A percentile compares a stretch with the other conserved stretches of the same genome.
These are phyloP conservation scores for Lypha dubia DNA, from an alignment of 2,888 invertebrate species.

Conservation along the genomic window DNA sequence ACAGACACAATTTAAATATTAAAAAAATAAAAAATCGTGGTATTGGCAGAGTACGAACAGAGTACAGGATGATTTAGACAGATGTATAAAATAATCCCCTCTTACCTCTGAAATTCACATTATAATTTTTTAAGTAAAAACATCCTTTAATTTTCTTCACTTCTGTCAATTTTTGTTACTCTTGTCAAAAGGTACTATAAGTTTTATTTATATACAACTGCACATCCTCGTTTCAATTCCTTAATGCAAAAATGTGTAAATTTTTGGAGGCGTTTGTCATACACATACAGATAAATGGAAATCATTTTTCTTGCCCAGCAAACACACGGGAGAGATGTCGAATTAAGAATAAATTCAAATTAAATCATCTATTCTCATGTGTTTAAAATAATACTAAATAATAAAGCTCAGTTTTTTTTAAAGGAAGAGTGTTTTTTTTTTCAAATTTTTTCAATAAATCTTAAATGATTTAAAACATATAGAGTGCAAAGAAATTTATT, in stretches of 20 bases:
- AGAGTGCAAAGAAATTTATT: too few relatives aligned
- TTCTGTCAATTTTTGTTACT: slow-evolving; percentile 13
- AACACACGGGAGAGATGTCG: neutral
- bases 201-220: slow-evolving; percentile 41
- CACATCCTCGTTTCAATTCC: slow-evolving; percentile 46
- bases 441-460: too few relatives aligned
- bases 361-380: neutral
- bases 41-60: slow-evolving; percentile 13
- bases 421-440: too few relatives aligned
- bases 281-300: neutral
- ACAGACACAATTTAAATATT: slow-evolving; percentile 58
- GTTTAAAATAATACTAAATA: too few relatives aligned
- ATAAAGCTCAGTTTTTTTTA: too few relatives aligned
- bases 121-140: slow-evolving; percentile 64
- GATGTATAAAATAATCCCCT: slow-evolving; percentile 35
- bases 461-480: too few relatives aligned
- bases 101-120: slow-evolving; percentile 31
- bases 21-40: slow-evolving; percentile 7
- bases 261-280: slow-evolving; percentile 42
- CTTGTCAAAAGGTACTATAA: slow-evolving; percentile 35
- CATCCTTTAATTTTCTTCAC: slow-evolving; percentile 50
- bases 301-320: neutral
- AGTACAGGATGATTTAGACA: neutral
- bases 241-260: slow-evolving; percentile 65
- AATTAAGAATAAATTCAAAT: neutral